These are phyloP conservation scores for Watsonalla cultraria DNA, from an alignment of 2,888 invertebrate genomes.

Conservation along the genomic window DNA sequence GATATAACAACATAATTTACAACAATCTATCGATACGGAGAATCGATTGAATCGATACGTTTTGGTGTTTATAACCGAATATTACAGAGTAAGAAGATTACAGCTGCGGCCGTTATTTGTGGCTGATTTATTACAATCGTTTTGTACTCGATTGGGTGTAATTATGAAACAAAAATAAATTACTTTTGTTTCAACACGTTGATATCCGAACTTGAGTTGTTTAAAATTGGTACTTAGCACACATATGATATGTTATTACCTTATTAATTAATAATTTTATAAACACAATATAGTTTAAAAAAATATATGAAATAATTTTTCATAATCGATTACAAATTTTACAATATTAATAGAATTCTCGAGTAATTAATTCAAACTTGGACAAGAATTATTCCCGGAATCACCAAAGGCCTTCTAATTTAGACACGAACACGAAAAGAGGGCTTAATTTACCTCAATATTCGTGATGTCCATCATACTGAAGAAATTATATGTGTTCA, in stretches of 20 bases:
- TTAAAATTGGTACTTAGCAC: no score
- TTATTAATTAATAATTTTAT: no score
- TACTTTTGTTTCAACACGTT: no score
- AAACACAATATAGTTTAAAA: no score
- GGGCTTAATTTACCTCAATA: not conserved
- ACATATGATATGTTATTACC: no score
- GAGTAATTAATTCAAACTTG: no score
- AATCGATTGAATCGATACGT: conserved; percentile 17
- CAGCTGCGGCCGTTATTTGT: conserved; percentile 1
- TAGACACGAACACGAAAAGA: not conserved
- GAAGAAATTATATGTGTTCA: conserved; percentile 26
- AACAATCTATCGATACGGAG: conserved; percentile 14
- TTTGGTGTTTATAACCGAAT: conserved; percentile 16
- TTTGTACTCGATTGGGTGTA: conserved; percentile 30
- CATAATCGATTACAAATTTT: no score
- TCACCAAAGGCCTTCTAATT: not conserved
- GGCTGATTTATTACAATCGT: conserved; percentile 32
- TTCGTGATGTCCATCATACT: conserved; percentile 9
- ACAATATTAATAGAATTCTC: no score
- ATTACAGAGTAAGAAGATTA: conserved; percentile 17
- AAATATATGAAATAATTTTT: no score
- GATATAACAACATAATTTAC: conserved; percentile 20
- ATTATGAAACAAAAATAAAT: conserved; percentile 10
- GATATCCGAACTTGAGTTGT: no score
- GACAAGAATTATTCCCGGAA: no score